phyloP scores from a whole-genome alignment of 2,113 vertebrate species.

The Bos javanicus region DNA sequence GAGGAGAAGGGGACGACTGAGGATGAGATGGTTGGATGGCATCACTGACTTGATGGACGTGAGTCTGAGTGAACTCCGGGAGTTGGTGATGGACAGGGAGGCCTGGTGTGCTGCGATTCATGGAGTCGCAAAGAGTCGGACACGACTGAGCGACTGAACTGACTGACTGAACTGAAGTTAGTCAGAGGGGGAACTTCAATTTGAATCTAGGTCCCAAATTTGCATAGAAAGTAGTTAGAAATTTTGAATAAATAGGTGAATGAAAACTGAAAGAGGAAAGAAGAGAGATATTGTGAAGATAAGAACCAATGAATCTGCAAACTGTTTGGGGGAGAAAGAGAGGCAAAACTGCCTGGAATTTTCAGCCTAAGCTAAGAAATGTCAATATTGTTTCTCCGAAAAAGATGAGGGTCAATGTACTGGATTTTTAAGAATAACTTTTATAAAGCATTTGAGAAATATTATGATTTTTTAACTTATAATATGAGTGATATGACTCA shows the following conservation, averaged over 20 bases:
- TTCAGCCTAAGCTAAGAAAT: not conserved
- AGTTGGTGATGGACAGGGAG: too few relatives aligned
- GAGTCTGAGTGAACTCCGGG: too few relatives aligned
- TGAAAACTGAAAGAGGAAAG: not conserved
- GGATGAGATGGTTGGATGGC: too few relatives aligned
- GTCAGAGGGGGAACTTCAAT: not conserved
- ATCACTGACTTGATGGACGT: too few relatives aligned
- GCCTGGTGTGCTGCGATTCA: too few relatives aligned
- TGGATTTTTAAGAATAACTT: conserved; percentile 5
- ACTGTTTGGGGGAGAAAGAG: not conserved
- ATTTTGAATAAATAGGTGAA: not conserved
- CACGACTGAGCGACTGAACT: too few relatives aligned
- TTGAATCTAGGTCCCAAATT: not conserved
- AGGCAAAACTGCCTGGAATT: not conserved
- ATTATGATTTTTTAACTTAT: not conserved
- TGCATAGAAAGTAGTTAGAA: not conserved
- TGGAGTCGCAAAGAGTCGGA: too few relatives aligned
- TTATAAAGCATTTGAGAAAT: conserved; percentile 21
- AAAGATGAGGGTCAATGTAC: not conserved
- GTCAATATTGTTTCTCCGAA: not conserved
- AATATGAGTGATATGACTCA: not conserved
- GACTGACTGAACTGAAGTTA: not conserved
- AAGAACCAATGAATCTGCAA: not conserved
- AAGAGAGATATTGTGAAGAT: not conserved
- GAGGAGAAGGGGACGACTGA: too few relatives aligned